These are phyloP conservation scores for Chaetoderma sp. DNA, from an alignment of 2,888 invertebrate genomes.

Conservation along the genomic window DNA sequence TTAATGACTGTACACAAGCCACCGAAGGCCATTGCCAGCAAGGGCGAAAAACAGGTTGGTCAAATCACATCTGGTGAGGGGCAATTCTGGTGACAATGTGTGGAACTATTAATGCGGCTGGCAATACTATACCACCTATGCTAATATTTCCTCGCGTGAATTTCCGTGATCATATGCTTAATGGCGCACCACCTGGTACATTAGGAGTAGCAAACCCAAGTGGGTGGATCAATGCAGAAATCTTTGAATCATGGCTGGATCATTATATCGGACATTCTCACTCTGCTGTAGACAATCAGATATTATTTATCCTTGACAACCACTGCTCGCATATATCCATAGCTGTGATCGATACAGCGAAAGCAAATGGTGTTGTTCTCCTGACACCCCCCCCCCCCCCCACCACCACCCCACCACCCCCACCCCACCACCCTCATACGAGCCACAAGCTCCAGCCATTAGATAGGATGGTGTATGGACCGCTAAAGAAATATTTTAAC, in stretches of 20 bases:
- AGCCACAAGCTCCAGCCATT: constrained; percentile 68
- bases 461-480: constrained; percentile 65
- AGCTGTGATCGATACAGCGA: constrained; percentile 46
- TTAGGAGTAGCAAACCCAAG: constrained; percentile 13
- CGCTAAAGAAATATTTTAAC: constrained; percentile 61
- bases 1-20: constrained; percentile 22
- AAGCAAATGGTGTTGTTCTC: constrained; percentile 61
- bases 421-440: no score
- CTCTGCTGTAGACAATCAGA: constrained; percentile 44
- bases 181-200: constrained; percentile 10
- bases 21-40: constrained; percentile 17
- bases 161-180: constrained; percentile 9
- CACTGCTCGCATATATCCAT: constrained; percentile 48
- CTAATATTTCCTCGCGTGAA: constrained; percentile 20
- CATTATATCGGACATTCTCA: constrained; percentile 48
- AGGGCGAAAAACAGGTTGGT: constrained; percentile 2
- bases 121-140: constrained; percentile 16
- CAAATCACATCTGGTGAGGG: constrained; percentile 18
- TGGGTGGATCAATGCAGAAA: constrained; percentile 37
- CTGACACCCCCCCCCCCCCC: constrained; percentile 66
- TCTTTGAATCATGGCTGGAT: constrained; percentile 29
- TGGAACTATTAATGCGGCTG: constrained; percentile 1
- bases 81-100: constrained; percentile 12
- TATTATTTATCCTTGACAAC: constrained; percentile 51
- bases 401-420: no score